Evolutionary conservation across 2,888 invertebrate species (phyloP).

Genomic region (Poecilobothrus nobilitatus): DNA sequence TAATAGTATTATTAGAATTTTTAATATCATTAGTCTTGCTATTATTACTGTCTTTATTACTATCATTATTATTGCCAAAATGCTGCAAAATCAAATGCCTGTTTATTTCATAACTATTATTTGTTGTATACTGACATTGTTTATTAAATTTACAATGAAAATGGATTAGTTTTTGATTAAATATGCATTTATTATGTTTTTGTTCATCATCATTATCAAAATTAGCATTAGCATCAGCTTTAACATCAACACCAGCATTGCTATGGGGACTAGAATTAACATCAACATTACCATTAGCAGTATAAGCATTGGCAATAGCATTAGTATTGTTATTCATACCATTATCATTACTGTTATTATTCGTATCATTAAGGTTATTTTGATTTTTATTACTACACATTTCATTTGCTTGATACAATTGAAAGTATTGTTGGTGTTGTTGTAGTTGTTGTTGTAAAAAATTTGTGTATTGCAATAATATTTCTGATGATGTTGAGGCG

Average conservation of each 20-base stretch:
- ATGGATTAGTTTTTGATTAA: too few species aligned
- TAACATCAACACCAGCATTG: too few species aligned
- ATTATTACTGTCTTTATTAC: neutral
- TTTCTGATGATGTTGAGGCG: too few species aligned
- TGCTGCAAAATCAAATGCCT: too few species aligned
- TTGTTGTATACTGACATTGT: too few species aligned
- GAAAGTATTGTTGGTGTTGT: slow-evolving; percentile 28
- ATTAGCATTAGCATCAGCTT: neutral
- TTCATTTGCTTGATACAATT: neutral
- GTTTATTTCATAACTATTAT: too few species aligned
- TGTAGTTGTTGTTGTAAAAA: slow-evolving; percentile 59
- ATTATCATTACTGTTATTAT: too few species aligned
- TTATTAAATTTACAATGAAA: too few species aligned
- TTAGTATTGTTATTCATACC: too few species aligned
- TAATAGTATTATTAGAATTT: neutral
- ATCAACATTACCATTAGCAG: neutral
- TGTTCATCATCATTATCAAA: neutral
- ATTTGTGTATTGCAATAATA: slow-evolving; percentile 48
- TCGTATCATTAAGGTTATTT: too few species aligned
- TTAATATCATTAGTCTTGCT: too few species aligned
- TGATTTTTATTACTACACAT: neutral
- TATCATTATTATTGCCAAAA: too few species aligned
- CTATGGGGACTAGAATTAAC: neutral
- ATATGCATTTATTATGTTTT: neutral
- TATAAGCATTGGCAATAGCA: neutral